phyloP scores from a whole-genome alignment of 2,113 vertebrate species.

The Semicossyphus pulcher region DNA sequence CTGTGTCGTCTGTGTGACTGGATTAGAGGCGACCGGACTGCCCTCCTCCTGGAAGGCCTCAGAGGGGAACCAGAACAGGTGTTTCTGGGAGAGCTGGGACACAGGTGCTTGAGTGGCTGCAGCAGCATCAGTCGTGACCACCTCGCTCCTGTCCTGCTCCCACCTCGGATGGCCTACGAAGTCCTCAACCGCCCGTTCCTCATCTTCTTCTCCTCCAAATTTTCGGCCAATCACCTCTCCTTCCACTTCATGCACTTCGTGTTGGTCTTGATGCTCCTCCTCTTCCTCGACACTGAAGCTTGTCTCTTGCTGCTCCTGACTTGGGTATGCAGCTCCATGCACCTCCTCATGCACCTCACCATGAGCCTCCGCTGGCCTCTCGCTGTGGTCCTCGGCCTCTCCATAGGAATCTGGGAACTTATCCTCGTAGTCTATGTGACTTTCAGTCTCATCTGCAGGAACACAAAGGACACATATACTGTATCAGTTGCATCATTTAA shows the following conservation, averaged over 20 bases:
- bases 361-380: conserved; percentile 62
- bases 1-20: conserved; percentile 68
- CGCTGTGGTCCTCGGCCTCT: conserved; percentile 65
- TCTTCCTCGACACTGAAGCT: conserved; percentile 37
- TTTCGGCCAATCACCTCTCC: conserved; percentile 44
- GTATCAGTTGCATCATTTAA: not conserved
- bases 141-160: conserved; percentile 58
- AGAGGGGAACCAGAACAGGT: conserved; percentile 91
- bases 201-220: conserved; percentile 29
- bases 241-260: conserved; percentile 45
- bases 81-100: conserved; percentile 88
- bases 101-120: conserved; percentile 84
- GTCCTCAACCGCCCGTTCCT: conserved; percentile 51
- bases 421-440: conserved; percentile 93
- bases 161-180: conserved; percentile 26
- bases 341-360: conserved; percentile 43
- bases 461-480: conserved; percentile 17
- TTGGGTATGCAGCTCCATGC: conserved; percentile 29
- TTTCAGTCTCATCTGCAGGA: conserved; percentile 85
- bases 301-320: conserved; percentile 65
- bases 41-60: conserved; percentile 84
- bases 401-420: conserved; percentile 86
- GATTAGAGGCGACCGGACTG: conserved; percentile 67
- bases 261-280: conserved; percentile 56
- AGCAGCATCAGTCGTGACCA: conserved; percentile 49